Evolutionary conservation across 2,113 vertebrate species (phyloP).

Genomic region (Chauna torquata): DNA sequence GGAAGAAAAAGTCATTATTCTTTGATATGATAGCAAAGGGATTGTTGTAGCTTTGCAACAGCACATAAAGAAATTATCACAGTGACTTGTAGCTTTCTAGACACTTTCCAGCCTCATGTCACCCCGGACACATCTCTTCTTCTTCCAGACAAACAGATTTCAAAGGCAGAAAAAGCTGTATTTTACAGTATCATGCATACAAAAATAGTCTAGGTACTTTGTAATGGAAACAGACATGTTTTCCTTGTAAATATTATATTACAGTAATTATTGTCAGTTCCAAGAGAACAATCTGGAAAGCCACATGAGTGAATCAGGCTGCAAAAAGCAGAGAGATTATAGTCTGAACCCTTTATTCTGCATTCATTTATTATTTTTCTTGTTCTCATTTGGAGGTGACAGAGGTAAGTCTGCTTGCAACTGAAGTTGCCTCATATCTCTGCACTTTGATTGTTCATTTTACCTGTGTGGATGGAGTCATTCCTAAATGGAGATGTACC

Average conservation of each 20-base stretch:
- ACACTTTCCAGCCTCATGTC: neutral
- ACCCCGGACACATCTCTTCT: neutral
- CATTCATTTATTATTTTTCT: neutral
- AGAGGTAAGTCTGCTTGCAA: too few relatives aligned
- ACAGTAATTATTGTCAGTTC: neutral
- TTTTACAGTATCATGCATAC: neutral
- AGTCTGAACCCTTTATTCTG: neutral
- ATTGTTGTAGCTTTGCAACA: neutral
- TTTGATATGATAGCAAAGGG: neutral
- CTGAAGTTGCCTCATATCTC: neutral
- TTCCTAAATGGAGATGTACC: too few relatives aligned
- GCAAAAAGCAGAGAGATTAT: neutral
- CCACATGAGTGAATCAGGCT: neutral
- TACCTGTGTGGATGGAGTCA: neutral
- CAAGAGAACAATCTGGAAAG: neutral
- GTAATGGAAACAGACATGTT: neutral
- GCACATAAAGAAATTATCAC: neutral
- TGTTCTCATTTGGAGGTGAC: neutral
- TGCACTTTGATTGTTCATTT: neutral
- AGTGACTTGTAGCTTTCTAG: too few relatives aligned
- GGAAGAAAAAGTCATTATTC: neutral
- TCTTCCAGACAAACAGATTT: neutral
- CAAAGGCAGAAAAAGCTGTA: neutral
- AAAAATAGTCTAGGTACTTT: neutral
- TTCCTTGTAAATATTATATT: neutral